Evolutionary conservation across 2,888 invertebrate species (phyloP).

Genomic region (Drosophila maculinotata): DNA sequence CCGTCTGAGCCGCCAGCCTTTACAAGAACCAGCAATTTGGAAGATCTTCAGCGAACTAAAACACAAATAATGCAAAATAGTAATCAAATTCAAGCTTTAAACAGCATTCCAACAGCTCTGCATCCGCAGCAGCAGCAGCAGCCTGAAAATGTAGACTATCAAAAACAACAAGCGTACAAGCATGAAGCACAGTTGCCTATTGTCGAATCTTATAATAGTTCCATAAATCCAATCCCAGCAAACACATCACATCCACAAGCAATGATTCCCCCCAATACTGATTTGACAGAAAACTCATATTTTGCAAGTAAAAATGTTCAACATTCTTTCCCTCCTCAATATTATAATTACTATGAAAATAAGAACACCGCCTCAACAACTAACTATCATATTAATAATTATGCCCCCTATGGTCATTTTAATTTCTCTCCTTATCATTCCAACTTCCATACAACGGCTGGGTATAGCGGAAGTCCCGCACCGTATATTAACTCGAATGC

Average conservation of each 20-base stretch:
- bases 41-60: constrained; percentile 35
- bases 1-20: constrained; percentile 21
- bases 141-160: constrained; percentile 40
- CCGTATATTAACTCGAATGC: constrained; percentile 68
- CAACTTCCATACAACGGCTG: constrained; percentile 70
- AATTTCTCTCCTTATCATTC: constrained; percentile 80
- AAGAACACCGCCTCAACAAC: constrained; percentile 68
- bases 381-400: constrained; percentile 78
- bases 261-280: constrained; percentile 39
- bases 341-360: constrained; percentile 77
- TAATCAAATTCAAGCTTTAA: constrained; percentile 29
- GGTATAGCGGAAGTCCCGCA: constrained; percentile 65
- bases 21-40: constrained; percentile 8
- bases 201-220: constrained; percentile 58
- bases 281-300: constrained; percentile 59
- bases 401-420: constrained; percentile 77
- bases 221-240: constrained; percentile 54
- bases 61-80: constrained; percentile 37
- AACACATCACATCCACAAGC: constrained; percentile 58
- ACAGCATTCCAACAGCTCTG: constrained; percentile 29
- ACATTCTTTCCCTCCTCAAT: constrained; percentile 72
- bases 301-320: constrained; percentile 70
- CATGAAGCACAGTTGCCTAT: constrained; percentile 59
- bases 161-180: constrained; percentile 56
- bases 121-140: constrained; percentile 17